Evolutionary conservation across 2,113 vertebrate species (phyloP).

Genomic region (Cheilinus undulatus): DNA sequence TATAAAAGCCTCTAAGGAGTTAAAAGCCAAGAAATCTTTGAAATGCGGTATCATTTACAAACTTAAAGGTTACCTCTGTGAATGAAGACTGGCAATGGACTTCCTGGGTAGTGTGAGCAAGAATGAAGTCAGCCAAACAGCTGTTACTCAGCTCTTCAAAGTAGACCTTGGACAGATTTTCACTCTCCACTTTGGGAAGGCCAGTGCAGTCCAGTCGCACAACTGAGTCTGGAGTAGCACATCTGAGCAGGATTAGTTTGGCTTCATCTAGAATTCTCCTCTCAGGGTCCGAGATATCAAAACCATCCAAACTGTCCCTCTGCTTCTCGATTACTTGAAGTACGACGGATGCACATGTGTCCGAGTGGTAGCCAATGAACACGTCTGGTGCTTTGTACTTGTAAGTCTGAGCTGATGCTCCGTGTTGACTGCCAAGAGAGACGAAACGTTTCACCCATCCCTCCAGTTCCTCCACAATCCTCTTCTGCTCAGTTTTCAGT

Average conservation of each 20-base stretch:
- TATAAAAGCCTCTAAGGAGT: neutral
- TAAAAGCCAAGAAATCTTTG: neutral
- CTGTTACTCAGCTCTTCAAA: slow-evolving; percentile 87
- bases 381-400: slow-evolving; percentile 85
- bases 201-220: slow-evolving; percentile 83
- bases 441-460: slow-evolving; percentile 86
- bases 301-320: neutral
- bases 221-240: slow-evolving; percentile 92
- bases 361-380: slow-evolving; percentile 93
- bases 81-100: slow-evolving; percentile 63
- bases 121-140: slow-evolving; percentile 89
- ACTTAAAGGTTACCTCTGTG: slow-evolving; percentile 87
- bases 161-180: slow-evolving; percentile 78
- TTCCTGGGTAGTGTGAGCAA: slow-evolving; percentile 62
- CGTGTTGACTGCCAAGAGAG: slow-evolving; percentile 36
- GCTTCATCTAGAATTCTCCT: slow-evolving; percentile 73
- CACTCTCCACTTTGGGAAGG: slow-evolving; percentile 66
- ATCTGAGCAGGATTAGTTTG: slow-evolving; percentile 86
- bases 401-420: slow-evolving; percentile 56
- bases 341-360: slow-evolving; percentile 91
- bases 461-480: slow-evolving; percentile 80
- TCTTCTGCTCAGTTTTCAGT: slow-evolving; percentile 83
- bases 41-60: neutral
- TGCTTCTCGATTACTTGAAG: slow-evolving; percentile 85
- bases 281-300: slow-evolving; percentile 46